Percentiles rank a stretch among this genome's conserved stretches.
Evolutionary conservation across 2,797 vertebrate genomes (phyloP).

Genomic region (Macrochelys suwanniensis): DNA sequence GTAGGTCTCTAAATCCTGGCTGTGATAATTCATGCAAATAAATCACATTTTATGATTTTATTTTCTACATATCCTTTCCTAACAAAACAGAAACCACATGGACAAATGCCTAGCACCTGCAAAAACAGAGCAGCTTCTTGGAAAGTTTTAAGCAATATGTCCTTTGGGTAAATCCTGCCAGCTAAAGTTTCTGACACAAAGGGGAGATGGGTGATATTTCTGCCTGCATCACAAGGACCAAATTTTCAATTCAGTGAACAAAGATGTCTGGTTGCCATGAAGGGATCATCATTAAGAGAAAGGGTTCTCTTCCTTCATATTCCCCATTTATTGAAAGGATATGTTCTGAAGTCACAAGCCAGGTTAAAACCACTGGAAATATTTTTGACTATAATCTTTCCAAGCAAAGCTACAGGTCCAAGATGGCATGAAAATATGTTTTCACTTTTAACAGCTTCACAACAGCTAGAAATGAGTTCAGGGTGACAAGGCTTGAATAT

Average conservation of each 20-base stretch:
- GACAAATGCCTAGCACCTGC: background rate
- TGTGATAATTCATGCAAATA: slow-evolving; percentile 18
- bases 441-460: background rate
- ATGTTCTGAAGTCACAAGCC: background rate
- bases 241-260: background rate
- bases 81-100: background rate
- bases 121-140: background rate
- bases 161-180: fast-evolving
- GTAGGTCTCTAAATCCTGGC: background rate
- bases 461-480: background rate
- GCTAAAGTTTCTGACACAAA: background rate
- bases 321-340: background rate
- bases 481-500: background rate
- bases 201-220: background rate
- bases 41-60: background rate
- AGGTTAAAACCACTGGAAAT: background rate
- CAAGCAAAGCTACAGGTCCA: background rate
- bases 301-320: background rate
- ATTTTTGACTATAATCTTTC: background rate
- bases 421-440: background rate
- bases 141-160: background rate
- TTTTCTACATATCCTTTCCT: slow-evolving; percentile 1
- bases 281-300: background rate
- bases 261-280: background rate
- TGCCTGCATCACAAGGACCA: background rate